Evolutionary conservation across 2,113 vertebrate genomes (phyloP).

Genomic region (Symphodus melops): DNA sequence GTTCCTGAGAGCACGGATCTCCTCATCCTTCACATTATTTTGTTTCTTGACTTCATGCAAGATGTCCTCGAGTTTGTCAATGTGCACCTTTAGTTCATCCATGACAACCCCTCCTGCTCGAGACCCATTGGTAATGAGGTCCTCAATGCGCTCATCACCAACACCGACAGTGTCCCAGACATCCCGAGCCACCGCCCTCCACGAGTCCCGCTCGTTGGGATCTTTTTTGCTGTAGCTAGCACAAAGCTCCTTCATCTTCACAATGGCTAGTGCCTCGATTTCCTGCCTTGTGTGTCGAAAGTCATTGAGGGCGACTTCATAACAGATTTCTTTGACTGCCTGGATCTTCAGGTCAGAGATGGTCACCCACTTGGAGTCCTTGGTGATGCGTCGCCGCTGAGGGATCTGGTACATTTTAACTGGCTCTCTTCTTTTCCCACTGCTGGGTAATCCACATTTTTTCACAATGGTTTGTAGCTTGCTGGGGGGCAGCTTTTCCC

Average conservation of each 20-base stretch:
- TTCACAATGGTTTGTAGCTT: constrained; percentile 99
- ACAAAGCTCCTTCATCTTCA: constrained; percentile 99
- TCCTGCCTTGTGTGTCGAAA: constrained; percentile 97
- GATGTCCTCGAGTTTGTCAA: constrained; percentile 97
- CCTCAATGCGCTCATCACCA: constrained; percentile 95
- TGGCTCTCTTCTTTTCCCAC: constrained; percentile 95
- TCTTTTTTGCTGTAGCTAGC: constrained; percentile 96
- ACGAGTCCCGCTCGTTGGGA: constrained; percentile 96
- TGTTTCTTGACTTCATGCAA: constrained; percentile 98
- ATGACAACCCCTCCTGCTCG: constrained; percentile 85
- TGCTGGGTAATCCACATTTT: constrained; percentile 99
- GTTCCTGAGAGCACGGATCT: constrained; percentile 93
- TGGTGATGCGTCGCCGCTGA: constrained; percentile 94
- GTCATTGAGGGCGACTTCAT: constrained; percentile 98
- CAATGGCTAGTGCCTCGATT: constrained; percentile 97
- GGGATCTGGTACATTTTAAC: constrained; percentile 99
- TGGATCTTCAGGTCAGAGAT: constrained; percentile 99
- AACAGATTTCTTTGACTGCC: constrained; percentile 99
- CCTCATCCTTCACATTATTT: constrained; percentile 98
- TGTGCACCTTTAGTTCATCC: constrained; percentile 96
- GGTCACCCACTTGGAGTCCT: constrained; percentile 99
- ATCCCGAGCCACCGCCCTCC: constrained; percentile 95
- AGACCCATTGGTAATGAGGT: constrained; percentile 84
- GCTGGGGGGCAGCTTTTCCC: constrained; percentile 99
- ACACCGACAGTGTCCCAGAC: constrained; percentile 99